Conservation (phyloP, 1,140 invertebrate genomes). For the Harpegnathos saltator region DNA sequence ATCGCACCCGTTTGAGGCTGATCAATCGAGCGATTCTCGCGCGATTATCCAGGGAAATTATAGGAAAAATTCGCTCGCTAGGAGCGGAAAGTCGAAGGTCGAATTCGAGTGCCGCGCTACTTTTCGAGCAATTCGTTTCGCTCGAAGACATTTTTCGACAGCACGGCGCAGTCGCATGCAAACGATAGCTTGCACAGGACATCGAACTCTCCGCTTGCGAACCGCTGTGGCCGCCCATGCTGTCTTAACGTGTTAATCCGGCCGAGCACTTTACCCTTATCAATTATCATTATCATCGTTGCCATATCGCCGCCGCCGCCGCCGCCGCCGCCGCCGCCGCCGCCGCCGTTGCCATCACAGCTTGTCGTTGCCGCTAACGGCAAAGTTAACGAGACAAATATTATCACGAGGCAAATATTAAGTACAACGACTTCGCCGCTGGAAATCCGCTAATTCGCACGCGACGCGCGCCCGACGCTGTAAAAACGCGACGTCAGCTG, state of each 20-base stretch:
- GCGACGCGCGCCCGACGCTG: background rate
- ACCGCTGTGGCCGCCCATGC: slow-evolving; percentile 13
- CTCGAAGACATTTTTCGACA: too few species aligned
- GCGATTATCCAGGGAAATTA: too few species aligned
- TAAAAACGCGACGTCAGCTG: background rate
- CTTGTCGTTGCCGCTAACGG: too few species aligned
- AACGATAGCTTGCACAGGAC: slow-evolving; percentile 6
- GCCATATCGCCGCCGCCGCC: background rate
- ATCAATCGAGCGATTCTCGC: too few species aligned
- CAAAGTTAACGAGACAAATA: slow-evolving; percentile 62
- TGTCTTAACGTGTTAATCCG: slow-evolving; percentile 56
- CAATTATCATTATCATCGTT: slow-evolving; percentile 57
- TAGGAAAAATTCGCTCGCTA: too few species aligned
- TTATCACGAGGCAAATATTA: slow-evolving; percentile 54
- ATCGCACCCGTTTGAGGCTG: too few species aligned
- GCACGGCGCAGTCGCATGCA: slow-evolving; percentile 31
- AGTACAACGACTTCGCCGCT: slow-evolving; percentile 20
- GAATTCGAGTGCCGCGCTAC: too few species aligned
- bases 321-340: background rate
- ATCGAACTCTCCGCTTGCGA: slow-evolving; percentile 31
- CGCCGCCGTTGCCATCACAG: too few species aligned
- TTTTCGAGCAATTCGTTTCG: too few species aligned
- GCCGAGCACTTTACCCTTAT: slow-evolving; percentile 51
- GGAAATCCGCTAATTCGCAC: slow-evolving; percentile 36
- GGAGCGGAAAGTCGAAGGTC: too few species aligned